Base-by-base conservation (phyloP, 2,888 invertebrate genomes). In the Altica lythri region DNA sequence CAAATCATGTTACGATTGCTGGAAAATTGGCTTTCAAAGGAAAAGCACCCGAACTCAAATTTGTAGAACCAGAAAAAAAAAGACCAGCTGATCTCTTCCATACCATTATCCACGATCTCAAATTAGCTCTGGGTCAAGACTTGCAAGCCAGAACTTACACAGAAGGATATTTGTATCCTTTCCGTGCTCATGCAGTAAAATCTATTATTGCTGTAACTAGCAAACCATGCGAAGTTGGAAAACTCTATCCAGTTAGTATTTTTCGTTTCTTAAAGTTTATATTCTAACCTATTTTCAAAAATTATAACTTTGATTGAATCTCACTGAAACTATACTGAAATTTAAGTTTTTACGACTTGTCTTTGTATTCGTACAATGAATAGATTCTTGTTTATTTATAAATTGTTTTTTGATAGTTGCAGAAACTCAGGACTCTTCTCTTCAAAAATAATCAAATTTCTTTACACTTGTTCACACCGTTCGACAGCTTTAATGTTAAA, bases 181-280 rank as follows among this genome's bases (percentile, higher is more conserved):
- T 89, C 78, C 82, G 93, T 57, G 80, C 88, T 0, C 86, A 85
- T 1, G 89, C 92, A 1, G 81, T 86, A 34, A 92, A 90, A 70
- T 83, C 85, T 45, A 80, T 88, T 59, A 78, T 94, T 66, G 83
- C 82, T 32, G 79, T 90, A 1, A 80, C 85, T 17, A 84, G 85
- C 9, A 79, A 81, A 16, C 74, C 80, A 0, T 86, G 90, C 72
- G 78, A 81, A 60, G 75, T 78, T 58, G 80, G 79, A 17, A 74
- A 76, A 1, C 72, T 83, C 38, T 77, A 80, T 57, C 69, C 82
- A 61, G 86, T 87, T 72, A 81, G 80, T 75, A 2, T 14, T 45
- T 42, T 47, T 9, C 46, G n/a, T n/a, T n/a, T n/a, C n/a, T n/a
- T n/a, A n/a, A n/a, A n/a, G n/a, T n/a, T n/a, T n/a, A n/a, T n/a